Percentiles rank a stretch among this genome's conserved stretches.
phyloP scores from a whole-genome alignment of 2,113 vertebrate genomes.

The Polypterus bichir region DNA sequence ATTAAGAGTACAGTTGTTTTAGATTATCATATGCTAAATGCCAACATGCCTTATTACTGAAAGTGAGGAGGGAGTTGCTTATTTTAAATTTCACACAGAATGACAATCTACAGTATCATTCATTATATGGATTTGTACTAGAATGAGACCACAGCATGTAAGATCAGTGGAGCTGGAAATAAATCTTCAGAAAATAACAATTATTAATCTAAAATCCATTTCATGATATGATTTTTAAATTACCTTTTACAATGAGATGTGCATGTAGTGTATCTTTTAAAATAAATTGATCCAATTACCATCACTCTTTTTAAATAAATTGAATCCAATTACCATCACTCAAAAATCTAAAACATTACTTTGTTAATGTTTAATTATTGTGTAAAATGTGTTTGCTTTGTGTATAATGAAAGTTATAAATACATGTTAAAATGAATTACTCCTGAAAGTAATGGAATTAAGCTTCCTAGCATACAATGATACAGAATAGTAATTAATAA shows the following conservation, averaged over 20 bases:
- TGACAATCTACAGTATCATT: conserved; percentile 6
- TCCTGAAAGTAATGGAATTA: too few species aligned
- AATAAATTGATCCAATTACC: conserved; percentile 19
- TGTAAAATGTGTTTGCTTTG: not conserved
- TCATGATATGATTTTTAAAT: not conserved
- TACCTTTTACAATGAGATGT: not conserved
- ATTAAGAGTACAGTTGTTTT: conserved; percentile 51
- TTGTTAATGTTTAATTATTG: conserved; percentile 11
- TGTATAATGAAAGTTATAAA: not conserved
- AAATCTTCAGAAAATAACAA: not conserved
- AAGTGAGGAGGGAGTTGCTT: conserved; percentile 34
- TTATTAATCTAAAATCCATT: not conserved
- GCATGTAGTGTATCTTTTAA: not conserved
- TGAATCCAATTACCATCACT: conserved; percentile 33
- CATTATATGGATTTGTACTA: conserved; percentile 17
- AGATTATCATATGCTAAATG: conserved; percentile 46
- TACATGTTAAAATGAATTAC: not conserved
- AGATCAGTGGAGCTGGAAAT: not conserved
- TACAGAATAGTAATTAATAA: too few species aligned
- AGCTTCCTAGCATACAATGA: too few species aligned
- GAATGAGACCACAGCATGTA: conserved; percentile 5
- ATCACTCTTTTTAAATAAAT: conserved; percentile 15
- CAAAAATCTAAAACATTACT: conserved; percentile 35
- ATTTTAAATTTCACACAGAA: conserved; percentile 13
- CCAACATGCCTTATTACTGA: conserved; percentile 38